Evolutionary conservation across 1,140 invertebrate genomes (phyloP), one percentile per base, ranked within the genome.

Genomic region (Chlorops oryzae): DNA sequence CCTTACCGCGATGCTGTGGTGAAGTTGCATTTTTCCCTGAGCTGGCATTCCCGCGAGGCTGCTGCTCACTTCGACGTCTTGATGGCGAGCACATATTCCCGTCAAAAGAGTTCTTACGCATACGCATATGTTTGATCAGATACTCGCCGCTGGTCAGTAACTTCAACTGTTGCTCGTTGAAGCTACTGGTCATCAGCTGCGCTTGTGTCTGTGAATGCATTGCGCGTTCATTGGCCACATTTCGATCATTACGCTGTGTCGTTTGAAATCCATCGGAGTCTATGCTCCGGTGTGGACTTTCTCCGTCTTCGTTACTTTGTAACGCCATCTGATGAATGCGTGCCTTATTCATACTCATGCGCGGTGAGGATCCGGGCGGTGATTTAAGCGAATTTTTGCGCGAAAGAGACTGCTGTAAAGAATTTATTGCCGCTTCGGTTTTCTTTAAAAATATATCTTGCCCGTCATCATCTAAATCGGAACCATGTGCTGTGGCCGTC

Each of bases 371-470:
- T 34, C 47, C 15, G 18, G 57, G 54, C 27, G 63, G 65, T 13
- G 68, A 71, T 35, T 70, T 70, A 1, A 71, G 50, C 1, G 68
- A 71, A 47, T 68, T 70, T 1, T 67, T 57, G 5, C 70, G 63
- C 0, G 65, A 68, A 0, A 65, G 43, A 9, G 57, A 57, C 62
- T 84, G 82, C 47, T 61, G 59, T 5, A 85, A 74, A 50, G 80
- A 80, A 21, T 79, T 80, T 48, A 85, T 82, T 12, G 81, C 82
- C 54, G 81, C 81, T 58, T 83, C 80, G 2, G 82, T 84, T 57
- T 81, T 81, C 47, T 81, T 77, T 20, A 85, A 67, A 56, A 83
- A 84, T 1, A 79, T 76, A 58, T 83, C 81, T 0, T 79, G 79
- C 49, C 83, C 81, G 56, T 81, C 73, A 18, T 61, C 62, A 28